phyloP scores from a whole-genome alignment of 2,113 vertebrate genomes.

The Pachyramphus minor region DNA sequence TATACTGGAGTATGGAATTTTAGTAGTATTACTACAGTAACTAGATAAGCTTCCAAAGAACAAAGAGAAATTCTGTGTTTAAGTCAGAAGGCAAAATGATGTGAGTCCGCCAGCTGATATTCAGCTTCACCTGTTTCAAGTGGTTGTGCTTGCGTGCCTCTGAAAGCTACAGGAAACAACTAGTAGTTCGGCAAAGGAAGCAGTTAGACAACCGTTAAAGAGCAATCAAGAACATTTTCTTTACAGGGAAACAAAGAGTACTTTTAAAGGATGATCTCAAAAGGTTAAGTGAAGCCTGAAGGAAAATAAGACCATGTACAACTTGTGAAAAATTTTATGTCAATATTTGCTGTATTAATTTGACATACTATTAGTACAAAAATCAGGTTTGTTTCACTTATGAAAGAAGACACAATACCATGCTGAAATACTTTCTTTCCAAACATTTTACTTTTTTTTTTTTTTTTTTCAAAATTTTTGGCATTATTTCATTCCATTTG shows the following conservation, averaged over 20 bases:
- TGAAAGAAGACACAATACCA: slow-evolving; percentile 34
- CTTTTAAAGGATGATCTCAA: not conserved
- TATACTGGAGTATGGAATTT: not conserved
- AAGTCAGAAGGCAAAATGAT: not conserved
- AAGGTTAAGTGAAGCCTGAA: slow-evolving; percentile 27
- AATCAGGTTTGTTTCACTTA: not conserved
- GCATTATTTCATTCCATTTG: slow-evolving; percentile 25
- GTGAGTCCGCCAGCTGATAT: not conserved
- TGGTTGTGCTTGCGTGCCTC: not conserved
- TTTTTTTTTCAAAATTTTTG: not conserved
- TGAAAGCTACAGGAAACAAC: not conserved
- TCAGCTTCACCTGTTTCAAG: not conserved
- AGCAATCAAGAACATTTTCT: not conserved
- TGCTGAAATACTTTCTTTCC: slow-evolving; percentile 34
- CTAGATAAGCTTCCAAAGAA: not conserved
- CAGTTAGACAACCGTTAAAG: not conserved
- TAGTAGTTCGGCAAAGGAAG: not conserved
- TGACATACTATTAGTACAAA: slow-evolving; percentile 18
- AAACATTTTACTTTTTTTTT: too few relatives aligned
- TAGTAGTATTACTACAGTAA: not conserved
- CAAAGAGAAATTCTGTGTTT: not conserved
- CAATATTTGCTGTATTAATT: slow-evolving; percentile 23
- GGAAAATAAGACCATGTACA: slow-evolving; percentile 14
- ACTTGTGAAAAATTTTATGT: slow-evolving; percentile 55
- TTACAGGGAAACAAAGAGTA: not conserved